Conservation (phyloP, 1,140 invertebrate species). For the Camponotus vicinus region DNA sequence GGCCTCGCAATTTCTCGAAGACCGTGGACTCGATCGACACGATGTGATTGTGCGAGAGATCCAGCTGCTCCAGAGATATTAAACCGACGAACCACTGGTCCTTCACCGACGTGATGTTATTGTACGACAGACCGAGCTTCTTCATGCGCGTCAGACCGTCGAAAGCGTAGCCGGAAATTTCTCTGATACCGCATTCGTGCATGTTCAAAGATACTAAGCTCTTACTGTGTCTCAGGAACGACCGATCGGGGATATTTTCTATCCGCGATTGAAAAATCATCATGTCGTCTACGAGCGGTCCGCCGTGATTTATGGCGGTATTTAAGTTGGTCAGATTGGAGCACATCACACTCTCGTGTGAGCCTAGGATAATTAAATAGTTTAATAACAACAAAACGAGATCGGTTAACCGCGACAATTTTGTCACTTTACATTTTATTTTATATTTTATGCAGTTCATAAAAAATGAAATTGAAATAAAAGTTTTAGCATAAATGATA, state of each 20-base stretch:
- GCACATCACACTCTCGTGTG: constrained; percentile 73
- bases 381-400: background rate
- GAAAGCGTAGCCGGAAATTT: constrained; percentile 76
- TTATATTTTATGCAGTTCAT: background rate
- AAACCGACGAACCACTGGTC: constrained; percentile 75
- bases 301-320: constrained; percentile 45
- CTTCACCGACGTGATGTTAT: constrained; percentile 74
- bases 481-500: background rate
- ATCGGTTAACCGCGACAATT: background rate
- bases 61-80: constrained; percentile 77
- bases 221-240: constrained; percentile 68
- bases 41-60: constrained; percentile 80
- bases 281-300: constrained; percentile 59
- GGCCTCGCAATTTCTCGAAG: constrained; percentile 69
- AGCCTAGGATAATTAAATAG: constrained; percentile 47
- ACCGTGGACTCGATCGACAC: constrained; percentile 66
- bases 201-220: constrained; percentile 75
- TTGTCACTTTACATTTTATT: background rate
- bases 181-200: constrained; percentile 74
- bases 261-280: constrained; percentile 75
- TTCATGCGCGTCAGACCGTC: constrained; percentile 63
- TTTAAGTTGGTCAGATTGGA: constrained; percentile 68
- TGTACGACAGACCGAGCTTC: constrained; percentile 77
- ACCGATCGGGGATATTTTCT: constrained; percentile 58
- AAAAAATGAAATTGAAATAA: background rate